These are phyloP conservation scores for Rotaria socialis DNA, from an alignment of 2,888 invertebrate species.

Conservation along the genomic window DNA sequence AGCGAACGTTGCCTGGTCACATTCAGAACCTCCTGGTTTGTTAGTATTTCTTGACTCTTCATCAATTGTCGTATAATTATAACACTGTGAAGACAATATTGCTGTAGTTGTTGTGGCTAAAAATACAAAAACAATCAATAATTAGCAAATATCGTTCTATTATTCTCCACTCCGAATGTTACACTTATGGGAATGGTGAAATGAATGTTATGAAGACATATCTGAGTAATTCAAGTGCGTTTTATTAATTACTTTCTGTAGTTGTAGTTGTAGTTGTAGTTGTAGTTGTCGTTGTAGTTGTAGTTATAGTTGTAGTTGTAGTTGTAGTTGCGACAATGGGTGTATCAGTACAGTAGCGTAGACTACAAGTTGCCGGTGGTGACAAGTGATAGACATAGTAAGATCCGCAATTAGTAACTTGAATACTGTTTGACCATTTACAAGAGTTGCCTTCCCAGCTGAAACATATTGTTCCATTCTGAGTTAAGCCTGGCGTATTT, in stretches of 20 bases:
- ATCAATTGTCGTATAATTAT: background rate
- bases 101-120: background rate
- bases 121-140: background rate
- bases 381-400: background rate
- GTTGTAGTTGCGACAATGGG: background rate
- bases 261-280: background rate
- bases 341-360: background rate
- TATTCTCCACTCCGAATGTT: too few relatives aligned
- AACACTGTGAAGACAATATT: background rate
- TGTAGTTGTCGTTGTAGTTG: background rate
- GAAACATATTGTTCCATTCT: background rate
- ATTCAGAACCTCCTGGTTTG: background rate
- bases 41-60: background rate
- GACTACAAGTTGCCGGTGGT: background rate
- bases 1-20: background rate
- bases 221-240: too few relatives aligned
- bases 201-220: too few relatives aligned
- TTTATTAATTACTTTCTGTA: background rate
- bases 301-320: background rate
- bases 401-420: background rate
- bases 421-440: background rate
- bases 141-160: too few relatives aligned
- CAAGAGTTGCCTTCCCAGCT: background rate
- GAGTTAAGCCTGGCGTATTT: background rate
- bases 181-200: too few relatives aligned